phyloP scores from a whole-genome alignment of 2,113 vertebrate species.

The Seriola aureovittata region DNA sequence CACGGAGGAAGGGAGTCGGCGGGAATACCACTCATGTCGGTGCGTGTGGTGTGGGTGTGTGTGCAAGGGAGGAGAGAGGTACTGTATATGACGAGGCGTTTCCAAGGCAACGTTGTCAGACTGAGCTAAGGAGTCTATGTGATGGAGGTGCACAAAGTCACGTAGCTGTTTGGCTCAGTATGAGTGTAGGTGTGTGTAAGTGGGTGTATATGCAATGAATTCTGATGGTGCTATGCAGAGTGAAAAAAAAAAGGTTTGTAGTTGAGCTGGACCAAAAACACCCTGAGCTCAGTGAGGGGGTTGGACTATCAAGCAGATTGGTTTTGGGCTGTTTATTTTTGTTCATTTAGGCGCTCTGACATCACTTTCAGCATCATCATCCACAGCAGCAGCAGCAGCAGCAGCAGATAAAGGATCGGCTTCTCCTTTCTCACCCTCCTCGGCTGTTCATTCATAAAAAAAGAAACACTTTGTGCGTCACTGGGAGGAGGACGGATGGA shows the following conservation, averaged over 20 bases:
- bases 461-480: constrained; percentile 69
- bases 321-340: neutral
- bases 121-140: constrained; percentile 47
- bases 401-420: constrained; percentile 17
- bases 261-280: neutral
- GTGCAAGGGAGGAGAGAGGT: constrained; percentile 41
- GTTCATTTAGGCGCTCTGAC: constrained; percentile 26
- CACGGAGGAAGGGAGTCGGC: constrained; percentile 38
- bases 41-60: constrained; percentile 58
- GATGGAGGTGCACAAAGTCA: constrained; percentile 49
- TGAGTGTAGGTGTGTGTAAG: constrained; percentile 15
- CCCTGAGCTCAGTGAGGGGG: neutral
- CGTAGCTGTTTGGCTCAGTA: constrained; percentile 8
- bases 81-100: constrained; percentile 67
- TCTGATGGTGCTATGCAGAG: constrained; percentile 10
- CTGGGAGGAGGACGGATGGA: constrained; percentile 43
- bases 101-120: constrained; percentile 76
- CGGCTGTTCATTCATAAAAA: constrained; percentile 68
- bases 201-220: constrained; percentile 22
- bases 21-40: constrained; percentile 61
- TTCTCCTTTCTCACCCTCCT: constrained; percentile 32
- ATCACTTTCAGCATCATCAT: constrained; percentile 22
- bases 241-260: neutral
- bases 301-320: neutral
- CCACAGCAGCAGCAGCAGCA: constrained; percentile 26